A percentile compares a stretch with the other conserved stretches of the same genome.
Evolutionary conservation across 2,113 vertebrate genomes (phyloP).

Genomic region (Desmodus rotundus): DNA sequence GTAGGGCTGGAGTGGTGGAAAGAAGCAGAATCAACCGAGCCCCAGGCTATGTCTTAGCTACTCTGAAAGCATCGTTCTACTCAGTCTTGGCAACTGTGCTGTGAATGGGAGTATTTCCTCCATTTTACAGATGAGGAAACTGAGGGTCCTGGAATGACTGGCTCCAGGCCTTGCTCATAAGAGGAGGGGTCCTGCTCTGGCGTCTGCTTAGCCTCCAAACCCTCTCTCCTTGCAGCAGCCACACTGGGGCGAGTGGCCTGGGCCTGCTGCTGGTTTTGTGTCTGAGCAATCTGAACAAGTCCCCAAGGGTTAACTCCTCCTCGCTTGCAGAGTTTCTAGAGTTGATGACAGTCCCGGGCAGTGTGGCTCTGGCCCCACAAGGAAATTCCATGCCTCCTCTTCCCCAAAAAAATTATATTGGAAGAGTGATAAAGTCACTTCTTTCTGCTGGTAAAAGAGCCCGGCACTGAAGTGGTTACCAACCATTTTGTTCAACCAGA

Average conservation of each 20-base stretch:
- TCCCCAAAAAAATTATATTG: conserved; percentile 9
- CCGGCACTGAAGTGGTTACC: conserved; percentile 87
- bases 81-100: accelerated
- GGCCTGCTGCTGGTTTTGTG: conserved; percentile 55
- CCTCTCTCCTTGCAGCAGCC: not conserved
- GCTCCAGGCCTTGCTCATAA: not conserved
- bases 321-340: not conserved
- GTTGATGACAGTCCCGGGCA: not conserved
- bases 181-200: not conserved
- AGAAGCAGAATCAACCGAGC: accelerated
- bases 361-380: conserved; percentile 30
- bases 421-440: conserved; percentile 42
- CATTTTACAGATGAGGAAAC: conserved; percentile 2
- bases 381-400: not conserved
- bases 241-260: conserved; percentile 37
- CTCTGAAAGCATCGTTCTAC: accelerated
- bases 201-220: not conserved
- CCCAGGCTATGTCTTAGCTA: not conserved
- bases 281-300: conserved; percentile 42
- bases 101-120: not conserved
- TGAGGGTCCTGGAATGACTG: not conserved
- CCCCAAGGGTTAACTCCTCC: conserved; percentile 5
- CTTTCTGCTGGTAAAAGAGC: conserved; percentile 47
- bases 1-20: not conserved
- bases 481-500: conserved; percentile 87